Evolutionary conservation across 2,797 vertebrate species (phyloP), one percentile per base, ranked within the genome.

Genomic region (Neostethus bicornis): DNA sequence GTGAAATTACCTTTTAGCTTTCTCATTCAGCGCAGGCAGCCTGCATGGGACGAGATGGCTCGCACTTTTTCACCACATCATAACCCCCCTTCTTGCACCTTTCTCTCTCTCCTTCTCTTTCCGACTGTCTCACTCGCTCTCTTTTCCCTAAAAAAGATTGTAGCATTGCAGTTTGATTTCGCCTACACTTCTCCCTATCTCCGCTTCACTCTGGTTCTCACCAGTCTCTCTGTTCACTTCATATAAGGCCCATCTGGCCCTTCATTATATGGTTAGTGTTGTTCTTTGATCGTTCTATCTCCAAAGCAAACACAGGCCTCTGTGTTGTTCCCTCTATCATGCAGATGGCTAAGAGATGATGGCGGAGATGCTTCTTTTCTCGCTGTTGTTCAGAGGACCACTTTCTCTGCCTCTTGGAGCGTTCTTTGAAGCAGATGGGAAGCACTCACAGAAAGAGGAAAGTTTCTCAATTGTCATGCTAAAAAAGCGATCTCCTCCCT

Each of bases 1-100:
- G 90, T 93, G 92, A 93, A 93, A 93, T 93, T 93, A 93, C 92
- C 92, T 93, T 93, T 93, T 92, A 93, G 91, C 90, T 92, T 91
- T 92, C 90, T 92, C 90, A 92, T 91, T 93, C 91, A 93, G 88
- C 80, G 81, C 87, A 90, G 89, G 88, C 90, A 88, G 89, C 91
- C 90, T 90, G 87, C 90, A 91, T 90, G 90, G 85, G 85, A 88
- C 84, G 85, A 88, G 87, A 90, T 92, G 86, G 89, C 85, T 91
- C 86, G 77, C 86, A 90, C 87, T 90, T 91, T 91, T 91, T 90
- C 87, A 88, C 86, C 89, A 86, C 80, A 87, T 87, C 85, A 85
- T 79, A 85, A 63, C 73, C 77, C 76, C 64, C 26, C 35, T 31
- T 39, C 13, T 45, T 71, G 69, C 80, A 79, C 75, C 69, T 66